phyloP scores from a whole-genome alignment of 1,140 invertebrate species.

The Mylabris phalerata region DNA sequence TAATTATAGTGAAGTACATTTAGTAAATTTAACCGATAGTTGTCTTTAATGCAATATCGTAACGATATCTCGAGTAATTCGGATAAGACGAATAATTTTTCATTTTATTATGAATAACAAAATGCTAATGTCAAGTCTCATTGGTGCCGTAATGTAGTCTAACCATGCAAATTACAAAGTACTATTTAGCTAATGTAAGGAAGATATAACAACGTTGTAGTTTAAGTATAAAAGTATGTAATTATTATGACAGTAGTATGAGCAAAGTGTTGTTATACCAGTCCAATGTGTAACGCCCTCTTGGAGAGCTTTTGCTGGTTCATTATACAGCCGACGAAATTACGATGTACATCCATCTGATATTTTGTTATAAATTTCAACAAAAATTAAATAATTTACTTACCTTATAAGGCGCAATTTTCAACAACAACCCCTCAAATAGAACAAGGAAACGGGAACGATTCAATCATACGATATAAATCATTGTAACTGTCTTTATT shows the following conservation, averaged over 20 bases:
- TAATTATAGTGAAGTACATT: background rate
- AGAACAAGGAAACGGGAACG: background rate
- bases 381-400: no score
- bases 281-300: slow-evolving; percentile 10
- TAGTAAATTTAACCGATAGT: no score
- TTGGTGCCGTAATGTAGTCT: slow-evolving; percentile 5
- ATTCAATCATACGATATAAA: slow-evolving; percentile 5
- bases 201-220: slow-evolving; percentile 11
- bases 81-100: no score
- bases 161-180: slow-evolving; percentile 13
- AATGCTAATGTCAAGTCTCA: background rate
- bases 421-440: background rate
- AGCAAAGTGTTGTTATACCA: slow-evolving; percentile 6
- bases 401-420: no score
- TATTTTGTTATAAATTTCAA: no score
- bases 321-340: slow-evolving; percentile 13
- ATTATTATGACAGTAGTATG: slow-evolving; percentile 15
- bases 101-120: no score
- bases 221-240: slow-evolving; percentile 15
- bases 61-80: no score
- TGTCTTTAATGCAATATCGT: no score
- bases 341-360: slow-evolving; percentile 3
- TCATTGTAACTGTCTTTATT: slow-evolving; percentile 37
- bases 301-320: slow-evolving; percentile 14
- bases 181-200: slow-evolving; percentile 12